Evolutionary conservation across 2,888 invertebrate genomes (phyloP).

Genomic region (Scelioninae gen. 1): DNA sequence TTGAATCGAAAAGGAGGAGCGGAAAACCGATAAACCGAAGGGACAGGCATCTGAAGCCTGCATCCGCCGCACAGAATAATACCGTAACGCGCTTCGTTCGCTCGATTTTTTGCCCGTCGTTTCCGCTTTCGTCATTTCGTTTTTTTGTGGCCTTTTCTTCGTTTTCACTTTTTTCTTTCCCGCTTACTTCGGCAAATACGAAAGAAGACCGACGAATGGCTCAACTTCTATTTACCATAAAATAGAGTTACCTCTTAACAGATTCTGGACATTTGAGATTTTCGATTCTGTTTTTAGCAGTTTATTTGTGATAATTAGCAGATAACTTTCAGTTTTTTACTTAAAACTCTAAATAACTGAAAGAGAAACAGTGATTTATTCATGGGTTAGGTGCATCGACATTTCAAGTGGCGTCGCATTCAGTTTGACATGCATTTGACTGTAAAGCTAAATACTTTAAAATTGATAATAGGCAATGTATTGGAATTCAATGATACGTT

Average conservation of each 20-base stretch:
- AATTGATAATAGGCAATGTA: conserved; percentile 37
- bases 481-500: conserved; percentile 15
- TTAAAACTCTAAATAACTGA: too few species aligned
- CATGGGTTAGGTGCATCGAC: conserved; percentile 25
- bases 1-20: conserved; percentile 35
- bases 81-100: conserved; percentile 26
- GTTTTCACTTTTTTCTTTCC: conserved; percentile 21
- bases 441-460: conserved; percentile 23
- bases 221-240: conserved; percentile 68
- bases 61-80: conserved; percentile 55
- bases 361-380: conserved; percentile 48
- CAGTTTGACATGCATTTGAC: conserved; percentile 36
- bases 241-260: conserved; percentile 58
- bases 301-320: conserved; percentile 71
- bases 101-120: conserved; percentile 26
- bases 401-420: conserved; percentile 27
- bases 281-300: conserved; percentile 73
- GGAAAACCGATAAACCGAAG: conserved; percentile 62
- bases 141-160: too few species aligned
- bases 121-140: conserved; percentile 33
- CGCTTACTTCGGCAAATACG: conserved; percentile 14
- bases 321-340: conserved; percentile 62
- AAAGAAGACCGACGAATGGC: too few species aligned
- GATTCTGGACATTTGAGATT: conserved; percentile 53
- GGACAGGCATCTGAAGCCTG: too few species aligned